Conservation (phyloP, 2,113 vertebrate species). For the Pongo pygmaeus region DNA sequence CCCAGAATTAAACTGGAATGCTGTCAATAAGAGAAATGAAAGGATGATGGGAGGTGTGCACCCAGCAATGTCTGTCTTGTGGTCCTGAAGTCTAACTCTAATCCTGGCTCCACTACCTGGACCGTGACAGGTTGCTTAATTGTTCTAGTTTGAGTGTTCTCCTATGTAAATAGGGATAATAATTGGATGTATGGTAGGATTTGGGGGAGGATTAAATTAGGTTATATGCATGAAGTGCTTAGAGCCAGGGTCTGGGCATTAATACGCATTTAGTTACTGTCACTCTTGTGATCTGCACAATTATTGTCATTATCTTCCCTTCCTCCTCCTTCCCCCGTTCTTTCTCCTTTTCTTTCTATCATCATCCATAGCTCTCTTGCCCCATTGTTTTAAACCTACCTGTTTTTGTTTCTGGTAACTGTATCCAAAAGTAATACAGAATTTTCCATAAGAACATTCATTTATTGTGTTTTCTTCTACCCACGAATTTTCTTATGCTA, state of each 20-base stretch:
- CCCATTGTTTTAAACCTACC: not conserved
- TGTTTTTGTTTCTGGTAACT: not conserved
- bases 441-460: not conserved
- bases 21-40: not conserved
- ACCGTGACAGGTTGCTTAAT: not conserved
- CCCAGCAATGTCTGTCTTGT: not conserved
- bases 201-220: not conserved
- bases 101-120: not conserved
- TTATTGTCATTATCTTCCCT: not conserved
- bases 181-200: not conserved
- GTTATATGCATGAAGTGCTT: fast-evolving
- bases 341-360: not conserved
- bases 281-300: not conserved
- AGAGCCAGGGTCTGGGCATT: not conserved
- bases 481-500: not conserved
- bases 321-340: not conserved
- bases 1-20: not conserved
- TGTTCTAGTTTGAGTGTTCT: not conserved
- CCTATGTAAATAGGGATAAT: not conserved
- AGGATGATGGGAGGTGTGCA: not conserved
- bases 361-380: not conserved
- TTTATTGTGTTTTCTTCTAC: not conserved
- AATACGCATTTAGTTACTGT: too few relatives aligned
- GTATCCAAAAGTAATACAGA: not conserved
- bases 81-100: not conserved